Conservation (phyloP, 2,113 vertebrate species). For the Apodemus speciosus region DNA sequence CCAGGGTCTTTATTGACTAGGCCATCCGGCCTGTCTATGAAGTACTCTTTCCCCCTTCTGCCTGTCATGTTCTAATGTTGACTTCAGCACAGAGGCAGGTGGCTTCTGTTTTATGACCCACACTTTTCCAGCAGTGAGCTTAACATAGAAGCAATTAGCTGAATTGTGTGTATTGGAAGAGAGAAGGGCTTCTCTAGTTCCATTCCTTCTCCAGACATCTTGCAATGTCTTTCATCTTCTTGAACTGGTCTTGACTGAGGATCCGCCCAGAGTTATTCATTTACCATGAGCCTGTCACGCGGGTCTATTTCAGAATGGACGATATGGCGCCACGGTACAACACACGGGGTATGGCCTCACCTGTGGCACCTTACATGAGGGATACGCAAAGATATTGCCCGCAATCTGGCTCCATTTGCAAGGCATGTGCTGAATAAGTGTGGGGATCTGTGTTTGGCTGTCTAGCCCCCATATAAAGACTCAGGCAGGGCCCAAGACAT, state of each 20-base stretch:
- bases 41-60: rapidly evolving
- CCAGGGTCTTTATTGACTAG: neutral
- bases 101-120: neutral
- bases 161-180: neutral
- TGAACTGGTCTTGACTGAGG: neutral
- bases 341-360: neutral
- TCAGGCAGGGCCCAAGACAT: neutral
- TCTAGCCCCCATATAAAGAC: neutral
- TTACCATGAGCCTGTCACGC: neutral
- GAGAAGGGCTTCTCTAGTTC: neutral
- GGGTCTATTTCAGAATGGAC: neutral
- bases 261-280: too few relatives aligned
- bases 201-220: neutral
- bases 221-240: neutral
- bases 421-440: neutral
- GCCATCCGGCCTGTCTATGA: neutral
- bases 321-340: neutral
- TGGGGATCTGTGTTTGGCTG: neutral
- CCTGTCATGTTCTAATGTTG: neutral
- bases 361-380: too few relatives aligned
- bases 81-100: rapidly evolving
- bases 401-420: neutral
- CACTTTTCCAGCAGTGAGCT: neutral
- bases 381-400: neutral
- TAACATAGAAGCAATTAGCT: too few relatives aligned